Evolutionary conservation across 2,888 invertebrate genomes (phyloP).

Genomic region (Apomyelois bistriatella): DNA sequence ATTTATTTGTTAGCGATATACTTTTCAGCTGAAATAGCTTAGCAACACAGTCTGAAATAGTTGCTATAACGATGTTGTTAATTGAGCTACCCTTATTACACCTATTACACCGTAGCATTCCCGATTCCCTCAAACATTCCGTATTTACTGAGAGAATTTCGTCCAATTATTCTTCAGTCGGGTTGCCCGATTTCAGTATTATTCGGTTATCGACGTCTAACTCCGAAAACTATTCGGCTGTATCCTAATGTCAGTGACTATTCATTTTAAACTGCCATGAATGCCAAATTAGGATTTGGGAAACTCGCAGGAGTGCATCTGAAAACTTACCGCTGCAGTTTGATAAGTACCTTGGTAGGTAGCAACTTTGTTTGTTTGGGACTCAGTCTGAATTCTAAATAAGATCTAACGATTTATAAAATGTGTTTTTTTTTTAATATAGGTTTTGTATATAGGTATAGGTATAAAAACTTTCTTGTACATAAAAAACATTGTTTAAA

Average conservation of each 20-base stretch:
- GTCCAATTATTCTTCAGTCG: constrained; percentile 22
- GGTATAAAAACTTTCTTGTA: too few species aligned
- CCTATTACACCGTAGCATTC: constrained; percentile 5
- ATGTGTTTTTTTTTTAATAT: too few species aligned
- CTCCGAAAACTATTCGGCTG: constrained; percentile 25
- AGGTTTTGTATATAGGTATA: too few species aligned
- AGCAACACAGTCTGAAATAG: neutral
- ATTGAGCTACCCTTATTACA: constrained; percentile 5
- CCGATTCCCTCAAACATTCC: constrained; percentile 8
- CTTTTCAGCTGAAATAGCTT: neutral
- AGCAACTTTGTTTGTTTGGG: neutral
- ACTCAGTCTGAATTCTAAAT: neutral
- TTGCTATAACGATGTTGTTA: neutral
- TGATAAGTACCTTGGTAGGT: constrained; percentile 3
- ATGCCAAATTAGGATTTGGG: constrained; percentile 28
- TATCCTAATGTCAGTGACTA: constrained; percentile 27
- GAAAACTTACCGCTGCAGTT: constrained; percentile 11
- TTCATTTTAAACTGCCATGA: constrained; percentile 26
- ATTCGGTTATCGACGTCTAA: constrained; percentile 26
- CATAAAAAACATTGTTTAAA: too few species aligned
- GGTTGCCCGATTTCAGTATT: constrained; percentile 25
- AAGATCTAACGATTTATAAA: neutral
- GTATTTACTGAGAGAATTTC: constrained; percentile 18
- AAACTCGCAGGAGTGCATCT: constrained; percentile 11
- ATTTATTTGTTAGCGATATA: too few species aligned